Evolutionary conservation across 2,888 invertebrate species (phyloP).

Genomic region (Bruchidius siliquastri): DNA sequence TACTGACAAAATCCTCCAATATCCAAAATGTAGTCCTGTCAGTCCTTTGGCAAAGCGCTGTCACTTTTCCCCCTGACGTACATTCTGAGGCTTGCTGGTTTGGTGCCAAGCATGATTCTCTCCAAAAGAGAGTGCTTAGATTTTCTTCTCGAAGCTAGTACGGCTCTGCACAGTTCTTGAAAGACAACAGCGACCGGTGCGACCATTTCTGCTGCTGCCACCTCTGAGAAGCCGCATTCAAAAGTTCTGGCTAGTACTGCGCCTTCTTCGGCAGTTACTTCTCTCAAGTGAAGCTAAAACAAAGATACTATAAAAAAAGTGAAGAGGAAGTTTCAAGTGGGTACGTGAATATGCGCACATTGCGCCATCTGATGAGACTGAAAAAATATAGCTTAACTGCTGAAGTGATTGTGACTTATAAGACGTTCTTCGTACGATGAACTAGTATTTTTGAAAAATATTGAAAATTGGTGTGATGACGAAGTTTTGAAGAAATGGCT

Average conservation of each 20-base stretch:
- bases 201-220: constrained; percentile 85
- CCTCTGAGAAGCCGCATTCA: constrained; percentile 83
- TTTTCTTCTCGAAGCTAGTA: constrained; percentile 70
- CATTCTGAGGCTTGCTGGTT: constrained; percentile 61
- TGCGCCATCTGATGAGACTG: too few relatives aligned
- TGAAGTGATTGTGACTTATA: too few relatives aligned
- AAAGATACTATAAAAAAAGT: neutral
- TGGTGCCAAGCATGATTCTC: constrained; percentile 72
- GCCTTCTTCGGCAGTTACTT: constrained; percentile 84
- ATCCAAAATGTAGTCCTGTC: constrained; percentile 25
- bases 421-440: too few relatives aligned
- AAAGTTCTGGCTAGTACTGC: constrained; percentile 84
- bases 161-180: constrained; percentile 79
- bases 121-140: constrained; percentile 81
- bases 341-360: too few relatives aligned
- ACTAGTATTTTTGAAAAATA: too few relatives aligned
- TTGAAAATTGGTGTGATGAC: too few relatives aligned
- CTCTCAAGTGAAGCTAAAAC: constrained; percentile 64
- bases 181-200: constrained; percentile 77
- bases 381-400: too few relatives aligned
- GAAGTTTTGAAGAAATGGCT: too few relatives aligned
- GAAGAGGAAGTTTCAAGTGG: too few relatives aligned
- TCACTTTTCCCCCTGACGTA: constrained; percentile 86
- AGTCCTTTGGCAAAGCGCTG: constrained; percentile 81
- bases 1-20: neutral